Evolutionary conservation across 2,113 vertebrate genomes (phyloP), one percentile per base, ranked within the genome.

Genomic region (Myotis davidii): DNA sequence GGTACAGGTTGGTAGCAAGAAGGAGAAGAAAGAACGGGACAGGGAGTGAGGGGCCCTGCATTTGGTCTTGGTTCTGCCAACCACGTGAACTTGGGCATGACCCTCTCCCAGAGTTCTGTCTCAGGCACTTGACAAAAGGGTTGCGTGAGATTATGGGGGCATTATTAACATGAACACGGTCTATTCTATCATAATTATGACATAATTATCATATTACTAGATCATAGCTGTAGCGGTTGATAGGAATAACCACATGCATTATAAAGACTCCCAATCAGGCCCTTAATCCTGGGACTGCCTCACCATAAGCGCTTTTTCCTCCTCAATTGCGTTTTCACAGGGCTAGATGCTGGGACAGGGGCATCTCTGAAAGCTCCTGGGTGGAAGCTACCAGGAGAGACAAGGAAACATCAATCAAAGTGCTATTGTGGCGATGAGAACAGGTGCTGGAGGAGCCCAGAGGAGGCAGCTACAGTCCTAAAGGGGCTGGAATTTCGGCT

Each of bases 401-500:
- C 1, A 4, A 76, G 50, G 42, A 52, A 77, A 56, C 88, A 94
- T 69, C 56, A 88, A 78, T 82, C 73, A 65, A 91, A 76, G 76
- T 27, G 77, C 93, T 73, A 50, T 72, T 65, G 50, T 0, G 0
- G 81, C 92, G 81, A 59, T 20, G n/a, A 20, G 72, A 91, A 96
- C 82, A 89, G 93, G 73, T 84, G 89, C 52, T 27, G 45, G 32
- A 81, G 74, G 81, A 69, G 37, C 67, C 79, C 74, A 54, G 84
- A 67, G 56, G 87, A 77, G 34, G 17, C 37, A 42, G 39, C 84
- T 65, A 72, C 0, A 45, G n/a, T 61, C 82, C 85, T 86, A 65
- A 59, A 81, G 89, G 77, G 65, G 70, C 87, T 61, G n/a, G 59
- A 32, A 70, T 90, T 92, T 90, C 48, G 16, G 90, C 48, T 77